Conservation (phyloP, 2,888 invertebrate species). For the Mantis religiosa region DNA sequence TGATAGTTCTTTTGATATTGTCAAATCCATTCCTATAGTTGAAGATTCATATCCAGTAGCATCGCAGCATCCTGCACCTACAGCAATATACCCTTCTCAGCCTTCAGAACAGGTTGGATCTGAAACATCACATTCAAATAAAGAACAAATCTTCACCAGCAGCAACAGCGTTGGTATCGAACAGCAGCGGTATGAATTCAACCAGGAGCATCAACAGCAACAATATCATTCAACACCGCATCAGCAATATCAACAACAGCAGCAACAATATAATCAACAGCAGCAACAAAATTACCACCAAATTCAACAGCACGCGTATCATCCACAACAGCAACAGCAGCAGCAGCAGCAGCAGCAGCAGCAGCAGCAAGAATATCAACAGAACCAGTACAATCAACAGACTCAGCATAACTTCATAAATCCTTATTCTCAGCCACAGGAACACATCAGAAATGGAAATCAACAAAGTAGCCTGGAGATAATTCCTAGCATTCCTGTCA, state of each 20-base stretch:
- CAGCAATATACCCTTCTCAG: not conserved
- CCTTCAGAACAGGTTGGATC: not conserved
- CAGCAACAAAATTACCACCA: no score
- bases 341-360: no score
- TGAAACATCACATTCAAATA: not conserved
- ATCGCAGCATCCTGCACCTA: not conserved
- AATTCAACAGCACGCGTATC: not conserved
- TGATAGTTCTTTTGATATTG: not conserved
- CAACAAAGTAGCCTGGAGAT: conserved; percentile 48
- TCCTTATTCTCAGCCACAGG: not conserved
- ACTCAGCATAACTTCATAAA: not conserved
- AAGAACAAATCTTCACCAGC: not conserved
- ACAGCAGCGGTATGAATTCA: no score
- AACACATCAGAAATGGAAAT: not conserved
- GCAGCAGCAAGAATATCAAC: not conserved
- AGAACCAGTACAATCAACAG: not conserved
- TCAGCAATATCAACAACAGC: no score
- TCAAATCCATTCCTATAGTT: conserved; percentile 1
- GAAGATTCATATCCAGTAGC: conserved; percentile 2
- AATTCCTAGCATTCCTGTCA: conserved; percentile 61
- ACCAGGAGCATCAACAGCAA: no score
- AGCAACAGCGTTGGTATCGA: not conserved
- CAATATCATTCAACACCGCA: no score
- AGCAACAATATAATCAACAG: no score
- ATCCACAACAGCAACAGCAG: no score